Evolutionary conservation across 2,797 vertebrate species (phyloP).

Genomic region (Mallotus villosus): DNA sequence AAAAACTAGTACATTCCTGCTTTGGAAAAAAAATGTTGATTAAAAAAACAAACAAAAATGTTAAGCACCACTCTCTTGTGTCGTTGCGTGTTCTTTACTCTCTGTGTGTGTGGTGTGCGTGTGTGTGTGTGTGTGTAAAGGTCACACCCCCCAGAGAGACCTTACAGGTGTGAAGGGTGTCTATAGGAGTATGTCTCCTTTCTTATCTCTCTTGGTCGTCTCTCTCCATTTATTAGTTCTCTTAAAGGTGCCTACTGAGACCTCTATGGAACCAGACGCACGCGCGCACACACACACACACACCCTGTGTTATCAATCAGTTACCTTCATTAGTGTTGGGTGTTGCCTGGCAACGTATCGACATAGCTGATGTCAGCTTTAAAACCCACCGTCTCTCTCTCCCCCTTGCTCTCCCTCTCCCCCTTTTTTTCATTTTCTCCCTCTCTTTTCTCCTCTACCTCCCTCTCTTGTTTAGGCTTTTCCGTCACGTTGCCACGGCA

Average conservation of each 20-base stretch:
- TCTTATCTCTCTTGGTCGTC: slow-evolving; percentile 60
- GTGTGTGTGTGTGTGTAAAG: slow-evolving; percentile 9
- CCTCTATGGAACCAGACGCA: slow-evolving; percentile 29
- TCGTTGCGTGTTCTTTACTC: slow-evolving; percentile 61
- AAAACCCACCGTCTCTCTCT: neutral
- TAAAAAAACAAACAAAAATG: slow-evolving; percentile 78
- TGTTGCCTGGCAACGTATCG: slow-evolving; percentile 72
- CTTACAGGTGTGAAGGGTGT: slow-evolving; percentile 10
- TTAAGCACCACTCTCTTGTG: slow-evolving; percentile 74
- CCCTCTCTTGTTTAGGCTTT: no score
- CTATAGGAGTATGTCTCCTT: slow-evolving; percentile 55
- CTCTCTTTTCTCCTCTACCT: no score
- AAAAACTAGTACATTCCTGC: slow-evolving; percentile 83
- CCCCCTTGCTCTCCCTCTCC: no score
- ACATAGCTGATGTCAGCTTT: slow-evolving; percentile 55
- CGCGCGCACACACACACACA: slow-evolving; percentile 36
- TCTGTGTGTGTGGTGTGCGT: slow-evolving; percentile 9
- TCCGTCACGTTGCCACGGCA: no score
- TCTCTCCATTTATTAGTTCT: slow-evolving; percentile 57
- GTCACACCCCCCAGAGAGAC: slow-evolving; percentile 36
- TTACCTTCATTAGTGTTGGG: slow-evolving; percentile 67
- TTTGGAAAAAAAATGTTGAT: slow-evolving; percentile 81
- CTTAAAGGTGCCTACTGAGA: slow-evolving; percentile 51
- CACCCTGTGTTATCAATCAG: slow-evolving; percentile 63
- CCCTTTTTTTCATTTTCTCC: no score